Evolutionary conservation across 1,140 invertebrate genomes (phyloP).

Genomic region (Cyclargus thomasi): DNA sequence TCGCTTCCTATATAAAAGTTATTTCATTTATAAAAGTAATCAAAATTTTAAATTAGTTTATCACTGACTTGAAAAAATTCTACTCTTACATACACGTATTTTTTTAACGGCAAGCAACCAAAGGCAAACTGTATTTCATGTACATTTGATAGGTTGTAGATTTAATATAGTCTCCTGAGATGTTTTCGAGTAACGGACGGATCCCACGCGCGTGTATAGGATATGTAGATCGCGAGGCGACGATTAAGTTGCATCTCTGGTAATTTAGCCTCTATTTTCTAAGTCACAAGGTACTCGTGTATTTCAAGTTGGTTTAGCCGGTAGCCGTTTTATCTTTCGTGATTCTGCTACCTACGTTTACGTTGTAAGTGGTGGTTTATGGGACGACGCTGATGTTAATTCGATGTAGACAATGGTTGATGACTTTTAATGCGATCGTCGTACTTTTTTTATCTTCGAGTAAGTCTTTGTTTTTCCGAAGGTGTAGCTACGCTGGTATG

Average conservation of each 20-base stretch:
- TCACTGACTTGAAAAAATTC: no score
- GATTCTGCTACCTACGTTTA: conserved; percentile 31
- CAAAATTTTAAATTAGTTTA: no score
- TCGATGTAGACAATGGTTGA: conserved; percentile 14
- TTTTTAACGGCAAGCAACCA: no score
- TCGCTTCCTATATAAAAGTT: no score
- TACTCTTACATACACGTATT: no score
- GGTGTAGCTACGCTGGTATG: no score
- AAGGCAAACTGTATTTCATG: not conserved
- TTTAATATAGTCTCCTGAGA: conserved; percentile 7
- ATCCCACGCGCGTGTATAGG: conserved; percentile 37
- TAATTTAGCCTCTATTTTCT: conserved; percentile 4
- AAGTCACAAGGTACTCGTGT: conserved; percentile 18
- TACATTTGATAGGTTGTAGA: conserved; percentile 19
- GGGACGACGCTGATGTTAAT: not conserved
- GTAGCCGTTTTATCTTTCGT: conserved; percentile 31
- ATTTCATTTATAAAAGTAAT: no score
- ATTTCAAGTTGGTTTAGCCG: conserved; percentile 1
- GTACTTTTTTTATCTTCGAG: no score
- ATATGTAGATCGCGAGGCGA: conserved; percentile 37
- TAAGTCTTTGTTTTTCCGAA: no score
- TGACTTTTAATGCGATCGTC: not conserved
- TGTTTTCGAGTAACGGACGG: conserved; percentile 31
- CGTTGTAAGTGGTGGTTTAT: conserved; percentile 24
- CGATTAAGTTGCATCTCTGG: conserved; percentile 26